phyloP scores from a whole-genome alignment of 1,140 invertebrate species.

The Sarcophaga peregrina region DNA sequence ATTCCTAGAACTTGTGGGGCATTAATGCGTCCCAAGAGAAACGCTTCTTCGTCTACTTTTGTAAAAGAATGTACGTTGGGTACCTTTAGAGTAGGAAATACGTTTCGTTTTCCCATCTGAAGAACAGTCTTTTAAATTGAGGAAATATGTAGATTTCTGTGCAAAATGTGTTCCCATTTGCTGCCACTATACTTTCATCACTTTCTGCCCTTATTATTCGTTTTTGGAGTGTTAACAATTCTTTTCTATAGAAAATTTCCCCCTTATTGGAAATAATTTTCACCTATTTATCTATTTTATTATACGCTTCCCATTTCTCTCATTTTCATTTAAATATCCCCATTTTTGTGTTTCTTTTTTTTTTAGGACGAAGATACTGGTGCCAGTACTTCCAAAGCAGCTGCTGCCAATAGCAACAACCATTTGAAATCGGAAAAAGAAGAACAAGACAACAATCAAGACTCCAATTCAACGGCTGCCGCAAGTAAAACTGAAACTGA shows the following conservation, averaged over 20 bases:
- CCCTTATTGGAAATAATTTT: neutral
- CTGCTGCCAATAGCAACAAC: constrained; percentile 54
- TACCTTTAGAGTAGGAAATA: too few relatives aligned
- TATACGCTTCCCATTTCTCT: neutral
- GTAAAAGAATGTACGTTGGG: too few relatives aligned
- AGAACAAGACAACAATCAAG: neutral
- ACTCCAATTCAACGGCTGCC: neutral
- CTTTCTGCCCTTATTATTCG: too few relatives aligned
- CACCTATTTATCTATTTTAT: neutral
- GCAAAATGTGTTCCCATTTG: too few relatives aligned
- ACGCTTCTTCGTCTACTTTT: too few relatives aligned
- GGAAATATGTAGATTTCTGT: too few relatives aligned
- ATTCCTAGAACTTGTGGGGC: too few relatives aligned
- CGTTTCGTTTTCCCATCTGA: too few relatives aligned
- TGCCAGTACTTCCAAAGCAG: constrained; percentile 63
- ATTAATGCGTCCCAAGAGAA: too few relatives aligned
- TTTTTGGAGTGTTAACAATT: too few relatives aligned
- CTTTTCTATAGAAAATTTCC: neutral
- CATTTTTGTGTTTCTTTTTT: neutral
- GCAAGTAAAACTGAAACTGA: constrained; percentile 54
- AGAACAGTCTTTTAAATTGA: too few relatives aligned
- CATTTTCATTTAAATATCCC: neutral
- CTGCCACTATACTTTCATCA: too few relatives aligned
- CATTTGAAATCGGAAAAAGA: constrained; percentile 20
- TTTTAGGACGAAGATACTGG: constrained; percentile 50